Percentiles rank a stretch among this genome's conserved stretches.
These are phyloP conservation scores for Hydropotes inermis DNA, from an alignment of 2,113 vertebrate species.

Conservation along the genomic window DNA sequence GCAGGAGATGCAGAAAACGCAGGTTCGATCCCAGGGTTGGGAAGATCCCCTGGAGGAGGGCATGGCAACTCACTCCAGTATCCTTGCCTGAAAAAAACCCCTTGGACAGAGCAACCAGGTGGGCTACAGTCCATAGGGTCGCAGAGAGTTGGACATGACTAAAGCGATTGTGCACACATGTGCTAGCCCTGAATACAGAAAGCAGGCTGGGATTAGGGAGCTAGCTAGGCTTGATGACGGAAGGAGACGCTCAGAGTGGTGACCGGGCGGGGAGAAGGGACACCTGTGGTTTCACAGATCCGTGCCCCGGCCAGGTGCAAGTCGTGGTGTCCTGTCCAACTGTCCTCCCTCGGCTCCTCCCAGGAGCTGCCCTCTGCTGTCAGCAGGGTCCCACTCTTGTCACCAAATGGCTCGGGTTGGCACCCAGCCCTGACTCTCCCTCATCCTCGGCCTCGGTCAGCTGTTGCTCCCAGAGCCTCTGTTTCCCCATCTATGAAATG, in stretches of 20 bases:
- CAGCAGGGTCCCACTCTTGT: neutral
- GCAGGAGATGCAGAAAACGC: neutral
- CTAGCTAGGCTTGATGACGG: neutral
- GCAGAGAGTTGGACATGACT: neutral
- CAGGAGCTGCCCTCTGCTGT: neutral
- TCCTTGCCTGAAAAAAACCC: neutral
- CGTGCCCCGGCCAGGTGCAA: fast-evolving
- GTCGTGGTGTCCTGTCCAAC: fast-evolving
- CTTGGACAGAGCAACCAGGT: neutral
- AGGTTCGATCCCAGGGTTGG: neutral
- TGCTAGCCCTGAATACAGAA: neutral
- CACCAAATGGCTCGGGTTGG: neutral
- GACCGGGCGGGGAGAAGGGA: neutral
- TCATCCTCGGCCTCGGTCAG: neutral
- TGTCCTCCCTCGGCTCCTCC: neutral
- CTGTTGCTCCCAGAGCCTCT: neutral
- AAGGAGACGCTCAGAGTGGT: neutral
- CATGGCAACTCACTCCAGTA: neutral
- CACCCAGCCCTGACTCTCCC: neutral
- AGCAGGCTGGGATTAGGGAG: neutral
- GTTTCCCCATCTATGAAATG: neutral
- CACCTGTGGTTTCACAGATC: fast-evolving
- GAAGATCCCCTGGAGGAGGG: neutral
- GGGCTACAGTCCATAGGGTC: neutral
- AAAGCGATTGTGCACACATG: fast-evolving